Evolutionary conservation across 2,888 invertebrate genomes (phyloP), one percentile per base, ranked within the genome.

Genomic region (Phlogophora meticulosa): DNA sequence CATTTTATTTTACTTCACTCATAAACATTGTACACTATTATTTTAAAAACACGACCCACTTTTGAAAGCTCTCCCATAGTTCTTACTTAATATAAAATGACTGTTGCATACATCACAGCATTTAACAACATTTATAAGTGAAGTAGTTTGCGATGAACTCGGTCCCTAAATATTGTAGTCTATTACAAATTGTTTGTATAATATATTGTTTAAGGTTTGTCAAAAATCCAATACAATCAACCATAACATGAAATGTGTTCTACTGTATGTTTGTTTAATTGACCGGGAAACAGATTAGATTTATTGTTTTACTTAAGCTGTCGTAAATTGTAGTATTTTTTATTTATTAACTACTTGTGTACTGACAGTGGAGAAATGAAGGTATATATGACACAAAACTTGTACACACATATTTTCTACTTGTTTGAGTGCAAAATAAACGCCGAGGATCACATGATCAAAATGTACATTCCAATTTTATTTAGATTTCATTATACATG

Each of bases 91-190:
- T 79, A 71, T 61, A 71, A 79, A 81, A 77, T 72, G 52, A 72
- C 66, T 79, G 57, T 64, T 69, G 72, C 68, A 66, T 61, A 68
- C 3, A 72, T 68, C 62, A 67, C 51, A 53, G 34, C 52, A 53
- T 36, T 65, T 57, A 58, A 58, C 70, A 78, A 75, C 40, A 68
- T 73, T 80, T 72, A 81, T 61, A 71, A 82, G 82, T 76, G 72
- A 76, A 75, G 72, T 56, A 53, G 46, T 49, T 69, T 56, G 42
- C 63, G 53, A 71, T 67, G 49, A 66, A 68, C 68, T 67, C 78
- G 74, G 82, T 78, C 81, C 80, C 78, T 81, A 82, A 80, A 82
- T 78, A 80, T 82, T 76, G 62, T 59, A 58, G 56, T 62, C 45
- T 67, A 59, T 78, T 71, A 58, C 52, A 28, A 71, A 68, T 69